phyloP scores from a whole-genome alignment of 2,888 invertebrate genomes.

The Sepiola atlantica region DNA sequence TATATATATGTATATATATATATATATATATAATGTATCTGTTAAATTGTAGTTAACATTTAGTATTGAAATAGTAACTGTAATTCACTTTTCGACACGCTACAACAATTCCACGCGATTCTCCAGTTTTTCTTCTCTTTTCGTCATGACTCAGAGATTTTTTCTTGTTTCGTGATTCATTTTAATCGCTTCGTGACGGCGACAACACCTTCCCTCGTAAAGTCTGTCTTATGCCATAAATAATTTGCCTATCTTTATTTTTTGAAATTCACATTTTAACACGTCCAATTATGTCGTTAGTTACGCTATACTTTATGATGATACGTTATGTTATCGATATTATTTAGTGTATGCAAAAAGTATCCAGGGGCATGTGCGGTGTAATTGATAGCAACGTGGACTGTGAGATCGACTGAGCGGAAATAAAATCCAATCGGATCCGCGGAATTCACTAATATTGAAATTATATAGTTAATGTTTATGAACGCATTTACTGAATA shows the following conservation, averaged over 20 bases:
- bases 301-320: not conserved
- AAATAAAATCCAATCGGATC: too few species aligned
- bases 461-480: too few species aligned
- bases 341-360: not conserved
- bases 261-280: not conserved
- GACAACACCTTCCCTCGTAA: not conserved
- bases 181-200: not conserved
- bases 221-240: not conserved
- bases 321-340: not conserved
- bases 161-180: not conserved
- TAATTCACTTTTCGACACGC: not conserved
- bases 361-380: too few species aligned
- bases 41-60: not conserved
- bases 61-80: not conserved
- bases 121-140: not conserved
- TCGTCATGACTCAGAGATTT: not conserved
- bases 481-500: too few species aligned
- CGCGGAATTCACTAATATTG: too few species aligned
- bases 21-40: not conserved
- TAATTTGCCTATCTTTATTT: not conserved
- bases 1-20: not conserved
- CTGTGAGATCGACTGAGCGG: too few species aligned
- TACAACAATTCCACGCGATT: not conserved
- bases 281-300: not conserved
- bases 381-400: too few species aligned